phyloP scores from a whole-genome alignment of 2,113 vertebrate genomes.

The Equus przewalskii region DNA sequence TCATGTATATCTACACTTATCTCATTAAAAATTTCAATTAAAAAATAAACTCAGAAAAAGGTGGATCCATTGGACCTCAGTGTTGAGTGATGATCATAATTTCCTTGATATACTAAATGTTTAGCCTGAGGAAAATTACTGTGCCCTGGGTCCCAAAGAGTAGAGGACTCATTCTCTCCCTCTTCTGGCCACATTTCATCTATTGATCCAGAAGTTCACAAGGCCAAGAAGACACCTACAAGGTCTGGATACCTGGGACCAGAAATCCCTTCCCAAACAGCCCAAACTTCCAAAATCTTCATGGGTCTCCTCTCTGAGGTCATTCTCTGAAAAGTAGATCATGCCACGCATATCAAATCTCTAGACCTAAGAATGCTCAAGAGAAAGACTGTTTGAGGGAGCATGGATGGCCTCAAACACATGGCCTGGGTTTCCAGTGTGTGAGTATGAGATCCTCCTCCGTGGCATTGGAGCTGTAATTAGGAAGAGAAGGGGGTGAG shows the following conservation, averaged over 20 bases:
- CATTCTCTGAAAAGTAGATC: background rate
- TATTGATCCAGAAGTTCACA: background rate
- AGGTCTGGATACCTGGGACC: rapidly evolving
- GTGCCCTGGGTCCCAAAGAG: too few relatives aligned
- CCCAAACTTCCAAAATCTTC: background rate
- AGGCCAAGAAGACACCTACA: background rate
- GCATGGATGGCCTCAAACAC: background rate
- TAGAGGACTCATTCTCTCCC: background rate
- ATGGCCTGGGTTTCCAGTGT: rapidly evolving
- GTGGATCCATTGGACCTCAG: background rate
- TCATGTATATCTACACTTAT: background rate
- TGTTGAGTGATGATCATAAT: background rate
- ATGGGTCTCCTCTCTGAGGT: background rate
- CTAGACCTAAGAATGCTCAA: background rate
- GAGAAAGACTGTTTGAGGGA: too few relatives aligned
- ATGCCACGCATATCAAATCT: background rate
- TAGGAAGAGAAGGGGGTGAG: background rate
- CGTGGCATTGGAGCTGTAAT: rapidly evolving
- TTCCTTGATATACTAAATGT: background rate
- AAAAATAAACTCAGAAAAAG: background rate
- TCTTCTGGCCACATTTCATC: background rate
- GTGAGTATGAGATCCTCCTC: background rate
- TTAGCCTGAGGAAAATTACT: background rate
- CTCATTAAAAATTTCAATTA: background rate
- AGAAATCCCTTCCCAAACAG: background rate